Evolutionary conservation across 2,797 vertebrate species (phyloP), one percentile per base, ranked within the genome.

Genomic region (Tachyglossus aculeatus): DNA sequence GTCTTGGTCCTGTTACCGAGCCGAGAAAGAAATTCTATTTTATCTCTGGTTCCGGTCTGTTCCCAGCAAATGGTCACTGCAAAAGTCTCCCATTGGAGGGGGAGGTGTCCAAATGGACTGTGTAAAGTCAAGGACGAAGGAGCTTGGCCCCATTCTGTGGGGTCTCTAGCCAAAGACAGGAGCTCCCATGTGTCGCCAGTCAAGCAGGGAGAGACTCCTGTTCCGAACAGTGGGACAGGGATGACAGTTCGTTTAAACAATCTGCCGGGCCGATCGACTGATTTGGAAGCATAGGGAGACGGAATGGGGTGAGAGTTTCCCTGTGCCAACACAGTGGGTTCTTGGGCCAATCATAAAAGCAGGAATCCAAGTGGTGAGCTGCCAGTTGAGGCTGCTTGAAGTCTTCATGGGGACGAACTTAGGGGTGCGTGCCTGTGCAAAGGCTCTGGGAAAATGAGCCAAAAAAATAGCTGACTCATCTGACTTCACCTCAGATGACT

Each of bases 41-140:
- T 67, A 48, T 67, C 14, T 0, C 50, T 77, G 76, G 51, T 77
- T 34, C 50, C 73, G 75, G 41, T 34, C 21, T 24, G 59, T 79
- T 83, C 67, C 58, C 48, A 51, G 71, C 73, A 83, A 70, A 83
- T 83, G 76, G 73, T 58, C 24, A 71, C 56, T 71, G 60, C 50
- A 76, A 53, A 65, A 74, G 45, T 19, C 27, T 58, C 57, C 45
- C 60, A 54, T n/a, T 66, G 52, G 65, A 31, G 65, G 47, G 51
- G 70, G 29, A 22, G 56, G 32, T 61, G 50, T 68, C 59, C 59
- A 69, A 68, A 65, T 38, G 63, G 71, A 75, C 72, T 67, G 57
- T 59, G 71, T 63, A 68, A 71, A 85, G 78, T 80, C 65, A 76
- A 67, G 61, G 53, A 34, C 36, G 61, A 39, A 69, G 44, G 71